Conservation (phyloP, 2,888 invertebrate genomes). For the Nephrotoma appendiculata region DNA sequence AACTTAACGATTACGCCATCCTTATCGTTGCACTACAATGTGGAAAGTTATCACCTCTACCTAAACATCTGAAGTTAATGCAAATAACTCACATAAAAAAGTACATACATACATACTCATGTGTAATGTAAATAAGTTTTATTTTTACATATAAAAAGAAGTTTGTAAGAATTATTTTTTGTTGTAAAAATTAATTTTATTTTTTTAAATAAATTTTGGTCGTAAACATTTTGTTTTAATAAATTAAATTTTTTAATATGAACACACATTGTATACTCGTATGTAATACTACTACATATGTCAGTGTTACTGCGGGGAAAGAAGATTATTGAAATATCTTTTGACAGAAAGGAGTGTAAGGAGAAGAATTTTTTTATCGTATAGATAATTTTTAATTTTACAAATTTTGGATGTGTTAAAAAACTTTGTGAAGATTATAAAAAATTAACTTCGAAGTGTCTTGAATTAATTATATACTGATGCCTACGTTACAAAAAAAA, state of each 20-base stretch:
- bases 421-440: background rate
- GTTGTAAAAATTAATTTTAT: background rate
- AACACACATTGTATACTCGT: background rate
- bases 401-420: too few relatives aligned
- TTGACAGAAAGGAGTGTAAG: too few relatives aligned
- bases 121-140: background rate
- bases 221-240: background rate
- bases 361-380: too few relatives aligned
- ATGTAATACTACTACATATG: background rate
- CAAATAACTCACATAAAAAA: background rate
- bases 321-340: background rate
- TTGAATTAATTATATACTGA: background rate
- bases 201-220: background rate
- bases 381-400: too few relatives aligned
- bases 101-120: background rate
- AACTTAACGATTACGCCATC: too few relatives aligned
- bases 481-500: background rate
- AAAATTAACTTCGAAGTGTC: background rate
- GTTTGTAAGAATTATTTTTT: background rate
- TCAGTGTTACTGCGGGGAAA: background rate
- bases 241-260: background rate
- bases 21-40: too few relatives aligned
- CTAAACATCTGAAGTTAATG: background rate
- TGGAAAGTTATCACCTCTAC: too few relatives aligned
- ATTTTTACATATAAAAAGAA: background rate